These are phyloP conservation scores for Nymphalis io DNA, from an alignment of 1,140 invertebrate genomes.

Conservation along the genomic window DNA sequence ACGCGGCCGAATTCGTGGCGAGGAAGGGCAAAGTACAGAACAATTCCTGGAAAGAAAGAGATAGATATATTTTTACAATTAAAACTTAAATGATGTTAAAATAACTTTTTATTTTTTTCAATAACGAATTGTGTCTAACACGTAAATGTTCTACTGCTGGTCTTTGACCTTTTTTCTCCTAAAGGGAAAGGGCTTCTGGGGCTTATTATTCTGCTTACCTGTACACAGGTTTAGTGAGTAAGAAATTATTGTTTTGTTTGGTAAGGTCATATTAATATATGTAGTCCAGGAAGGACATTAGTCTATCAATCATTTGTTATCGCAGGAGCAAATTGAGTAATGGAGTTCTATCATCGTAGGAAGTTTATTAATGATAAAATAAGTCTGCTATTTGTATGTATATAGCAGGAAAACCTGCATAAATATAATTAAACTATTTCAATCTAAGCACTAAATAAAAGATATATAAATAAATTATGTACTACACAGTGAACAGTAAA, in stretches of 20 bases:
- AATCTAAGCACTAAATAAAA: no score
- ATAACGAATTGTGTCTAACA: background rate
- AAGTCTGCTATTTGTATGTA: background rate
- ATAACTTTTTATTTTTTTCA: background rate
- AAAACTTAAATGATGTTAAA: background rate
- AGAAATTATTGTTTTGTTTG: no score
- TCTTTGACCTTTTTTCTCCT: no score
- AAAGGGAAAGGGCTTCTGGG: no score
- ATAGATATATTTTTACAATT: constrained; percentile 13
- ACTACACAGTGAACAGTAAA: no score
- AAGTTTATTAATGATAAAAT: background rate
- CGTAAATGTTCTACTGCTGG: no score
- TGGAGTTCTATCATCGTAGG: constrained; percentile 10
- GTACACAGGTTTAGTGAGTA: no score
- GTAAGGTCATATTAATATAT: constrained; percentile 34
- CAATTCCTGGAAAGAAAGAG: constrained; percentile 83
- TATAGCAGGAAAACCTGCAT: background rate
- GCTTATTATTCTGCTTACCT: no score
- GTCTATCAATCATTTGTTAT: background rate
- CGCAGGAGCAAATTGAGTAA: constrained; percentile 5
- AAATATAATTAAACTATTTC: background rate
- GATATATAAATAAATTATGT: no score
- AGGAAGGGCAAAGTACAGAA: constrained; percentile 90
- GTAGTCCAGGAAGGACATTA: constrained; percentile 8
- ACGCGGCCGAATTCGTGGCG: constrained; percentile 91